Evolutionary conservation across 2,888 invertebrate genomes (phyloP), one percentile per base, ranked within the genome.

Genomic region (Lysandra bellargus): DNA sequence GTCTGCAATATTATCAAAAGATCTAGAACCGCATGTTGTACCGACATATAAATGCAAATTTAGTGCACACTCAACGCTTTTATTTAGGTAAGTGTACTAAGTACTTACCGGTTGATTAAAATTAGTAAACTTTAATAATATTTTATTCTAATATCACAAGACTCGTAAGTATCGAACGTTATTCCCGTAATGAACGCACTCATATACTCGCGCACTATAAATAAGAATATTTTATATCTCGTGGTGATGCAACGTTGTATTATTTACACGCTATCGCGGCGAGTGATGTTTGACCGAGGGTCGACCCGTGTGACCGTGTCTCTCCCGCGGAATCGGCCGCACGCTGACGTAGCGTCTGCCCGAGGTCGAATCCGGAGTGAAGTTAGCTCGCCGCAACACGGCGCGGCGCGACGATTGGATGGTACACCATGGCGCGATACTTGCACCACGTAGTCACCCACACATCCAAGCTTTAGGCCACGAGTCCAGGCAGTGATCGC

Each of bases 341-440:
- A 12, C 64, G 69, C 33, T 69, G 69, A 69, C 69, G 69, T 69
- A 23, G 69, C 69, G 69, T 69, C 69, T 69, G 69, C 64, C 64
- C 69, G 69, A 9, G 14, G 69, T 30, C 69, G 69, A 33, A 5
- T 33, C 14, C 69, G 69, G 33, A 33, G 69, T 69, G 81, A 82
- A 83, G 85, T 83, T 82, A 83, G 83, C 79, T 78, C 37, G 30
- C 44, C 14, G 44, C 49, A 49, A 72, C 80, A 79, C 81, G 78
- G 53, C 61, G 76, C 81, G 81, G 49, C 61, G 77, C 82, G 81
- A 77, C 80, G 91, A 93, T 93, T 93, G 93, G 93, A 88, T 84
- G 85, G 82, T 85, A 81, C 81, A 85, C 69, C 14, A 90, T 93
- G 92, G 93, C 93, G 93, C 92, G 93, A 93, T 91, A 83, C 84